A percentile compares a stretch with the other conserved stretches of the same genome.
These are phyloP conservation scores for Micronycteris hirsuta DNA, from an alignment of 2,113 vertebrate species.

Conservation along the genomic window DNA sequence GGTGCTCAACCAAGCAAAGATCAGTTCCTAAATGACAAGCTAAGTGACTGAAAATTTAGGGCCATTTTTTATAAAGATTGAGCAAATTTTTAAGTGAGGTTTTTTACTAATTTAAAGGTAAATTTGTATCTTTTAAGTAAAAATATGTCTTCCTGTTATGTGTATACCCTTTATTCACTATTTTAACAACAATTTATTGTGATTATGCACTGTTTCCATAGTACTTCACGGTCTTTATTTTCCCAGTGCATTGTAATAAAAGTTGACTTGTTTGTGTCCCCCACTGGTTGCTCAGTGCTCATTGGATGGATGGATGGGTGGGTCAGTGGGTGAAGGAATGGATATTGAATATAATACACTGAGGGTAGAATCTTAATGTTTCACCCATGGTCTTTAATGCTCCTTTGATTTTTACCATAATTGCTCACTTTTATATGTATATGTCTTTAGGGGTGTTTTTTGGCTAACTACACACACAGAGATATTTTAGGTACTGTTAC, in stretches of 20 bases:
- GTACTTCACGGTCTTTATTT: not conserved
- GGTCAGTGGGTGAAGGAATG: not conserved
- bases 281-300: not conserved
- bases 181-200: not conserved
- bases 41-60: not conserved
- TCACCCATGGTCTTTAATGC: not conserved
- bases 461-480: not conserved
- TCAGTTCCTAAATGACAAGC: not conserved
- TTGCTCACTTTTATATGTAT: not conserved
- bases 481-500: constrained; percentile 35
- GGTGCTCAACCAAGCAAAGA: not conserved
- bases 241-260: not conserved
- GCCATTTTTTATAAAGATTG: not conserved
- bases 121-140: not conserved
- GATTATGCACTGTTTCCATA: not conserved
- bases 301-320: not conserved
- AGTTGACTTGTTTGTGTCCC: not conserved
- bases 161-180: not conserved
- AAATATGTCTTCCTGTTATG: not conserved
- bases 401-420: constrained; percentile 26
- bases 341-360: not conserved
- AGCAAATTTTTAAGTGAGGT: not conserved
- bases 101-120: not conserved
- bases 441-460: not conserved
- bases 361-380: not conserved